phyloP scores from a whole-genome alignment of 1,140 invertebrate species.

The Heterodera schachtii region DNA sequence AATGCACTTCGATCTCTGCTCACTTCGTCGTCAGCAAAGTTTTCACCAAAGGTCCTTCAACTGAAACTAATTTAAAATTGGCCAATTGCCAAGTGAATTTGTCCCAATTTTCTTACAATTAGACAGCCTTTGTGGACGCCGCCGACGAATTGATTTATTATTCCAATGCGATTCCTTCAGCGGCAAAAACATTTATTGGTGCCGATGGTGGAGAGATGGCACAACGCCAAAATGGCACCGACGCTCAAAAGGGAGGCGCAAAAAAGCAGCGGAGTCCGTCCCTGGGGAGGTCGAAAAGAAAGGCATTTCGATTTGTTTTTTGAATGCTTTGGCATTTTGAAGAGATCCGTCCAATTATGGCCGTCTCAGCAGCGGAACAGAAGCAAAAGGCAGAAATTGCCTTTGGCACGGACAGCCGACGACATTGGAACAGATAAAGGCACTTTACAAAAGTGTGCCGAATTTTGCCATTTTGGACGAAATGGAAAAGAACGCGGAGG shows the following conservation, averaged over 20 bases:
- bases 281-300: not conserved
- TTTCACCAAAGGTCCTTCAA: too few relatives aligned
- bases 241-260: too few relatives aligned
- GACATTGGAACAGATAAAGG: slow-evolving; percentile 11
- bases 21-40: not conserved
- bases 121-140: slow-evolving; percentile 18
- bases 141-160: slow-evolving; percentile 21
- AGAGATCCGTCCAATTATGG: not conserved
- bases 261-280: not conserved
- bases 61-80: not conserved
- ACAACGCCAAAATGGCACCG: not conserved
- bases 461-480: slow-evolving; percentile 11
- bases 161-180: slow-evolving; percentile 7
- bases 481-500: not conserved
- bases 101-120: not conserved
- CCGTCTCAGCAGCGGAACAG: not conserved
- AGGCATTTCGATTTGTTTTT: too few relatives aligned
- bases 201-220: not conserved
- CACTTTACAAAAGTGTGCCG: slow-evolving; percentile 22
- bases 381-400: not conserved
- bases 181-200: not conserved
- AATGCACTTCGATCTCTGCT: slow-evolving; percentile 12
- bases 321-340: not conserved
- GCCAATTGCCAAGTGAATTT: not conserved
- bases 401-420: not conserved